Conservation (phyloP, 2,888 invertebrate species). For the Phlogophora meticulosa region DNA sequence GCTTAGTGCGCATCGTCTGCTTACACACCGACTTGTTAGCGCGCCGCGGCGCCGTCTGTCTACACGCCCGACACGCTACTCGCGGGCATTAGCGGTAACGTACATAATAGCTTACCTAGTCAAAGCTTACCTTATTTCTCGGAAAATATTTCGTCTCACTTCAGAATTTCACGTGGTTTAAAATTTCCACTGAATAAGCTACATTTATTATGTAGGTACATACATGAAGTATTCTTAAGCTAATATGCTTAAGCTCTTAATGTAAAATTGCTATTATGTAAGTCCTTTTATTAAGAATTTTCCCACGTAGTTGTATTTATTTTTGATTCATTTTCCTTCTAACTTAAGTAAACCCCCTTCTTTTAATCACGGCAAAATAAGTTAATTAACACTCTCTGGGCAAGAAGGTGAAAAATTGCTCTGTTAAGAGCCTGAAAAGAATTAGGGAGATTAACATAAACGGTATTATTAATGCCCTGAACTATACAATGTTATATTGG, state of each 20-base stretch:
- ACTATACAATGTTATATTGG: conserved; percentile 44
- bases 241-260: conserved; percentile 38
- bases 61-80: conserved; percentile 14
- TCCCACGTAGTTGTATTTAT: conserved; percentile 54
- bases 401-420: conserved; percentile 68
- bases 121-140: conserved; percentile 39
- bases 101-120: conserved; percentile 35
- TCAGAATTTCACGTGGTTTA: conserved; percentile 31
- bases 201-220: conserved; percentile 39
- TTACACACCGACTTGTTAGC: conserved; percentile 54
- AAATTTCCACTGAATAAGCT: conserved; percentile 28
- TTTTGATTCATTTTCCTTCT: conserved; percentile 60
- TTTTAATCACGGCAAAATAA: conserved; percentile 65
- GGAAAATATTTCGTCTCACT: conserved; percentile 39
- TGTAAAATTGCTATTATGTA: conserved; percentile 19
- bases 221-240: conserved; percentile 26
- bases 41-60: conserved; percentile 31
- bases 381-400: conserved; percentile 64
- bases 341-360: conserved; percentile 54
- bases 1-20: conserved; percentile 43
- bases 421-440: conserved; percentile 61
- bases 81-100: conserved; percentile 49
- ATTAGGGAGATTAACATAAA: conserved; percentile 58
- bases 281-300: conserved; percentile 23
- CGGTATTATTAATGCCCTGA: conserved; percentile 54